Percentiles rank a stretch among this genome's conserved stretches.
phyloP scores from a whole-genome alignment of 2,113 vertebrate genomes.

The Hippotragus niger region DNA sequence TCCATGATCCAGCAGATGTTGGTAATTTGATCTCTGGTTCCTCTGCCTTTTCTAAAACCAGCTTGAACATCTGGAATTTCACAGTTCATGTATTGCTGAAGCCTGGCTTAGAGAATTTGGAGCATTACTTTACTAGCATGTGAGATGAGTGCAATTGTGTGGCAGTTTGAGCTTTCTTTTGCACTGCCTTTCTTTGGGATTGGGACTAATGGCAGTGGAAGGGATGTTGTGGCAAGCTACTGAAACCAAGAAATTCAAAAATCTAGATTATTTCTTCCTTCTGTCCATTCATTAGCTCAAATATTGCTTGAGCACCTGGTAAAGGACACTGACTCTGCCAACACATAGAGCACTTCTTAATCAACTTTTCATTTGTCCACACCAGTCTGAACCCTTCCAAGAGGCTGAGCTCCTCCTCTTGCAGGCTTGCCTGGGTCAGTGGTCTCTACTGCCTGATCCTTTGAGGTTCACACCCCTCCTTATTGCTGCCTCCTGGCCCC shows the following conservation, averaged over 20 bases:
- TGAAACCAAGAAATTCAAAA: not conserved
- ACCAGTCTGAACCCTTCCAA: not conserved
- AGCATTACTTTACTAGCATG: no score
- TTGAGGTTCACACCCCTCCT: not conserved
- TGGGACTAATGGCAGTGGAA: not conserved
- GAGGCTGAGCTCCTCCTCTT: not conserved
- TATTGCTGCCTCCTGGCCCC: not conserved
- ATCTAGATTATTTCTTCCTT: not conserved
- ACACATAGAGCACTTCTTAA: not conserved
- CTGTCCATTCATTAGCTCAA: not conserved
- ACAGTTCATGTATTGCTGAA: no score
- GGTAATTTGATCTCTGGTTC: no score
- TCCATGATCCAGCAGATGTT: no score
- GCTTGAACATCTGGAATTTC: no score
- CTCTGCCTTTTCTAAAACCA: no score
- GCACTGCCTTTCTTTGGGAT: not conserved
- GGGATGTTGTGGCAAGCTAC: not conserved
- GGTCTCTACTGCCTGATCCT: not conserved
- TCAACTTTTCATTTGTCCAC: not conserved
- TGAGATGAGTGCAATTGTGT: no score
- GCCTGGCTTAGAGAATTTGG: no score
- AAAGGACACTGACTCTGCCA: not conserved
- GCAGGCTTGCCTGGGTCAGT: not conserved
- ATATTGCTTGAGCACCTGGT: not conserved
- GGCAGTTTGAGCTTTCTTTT: no score